phyloP scores from a whole-genome alignment of 2,888 invertebrate species.

The Rapana venosa region DNA sequence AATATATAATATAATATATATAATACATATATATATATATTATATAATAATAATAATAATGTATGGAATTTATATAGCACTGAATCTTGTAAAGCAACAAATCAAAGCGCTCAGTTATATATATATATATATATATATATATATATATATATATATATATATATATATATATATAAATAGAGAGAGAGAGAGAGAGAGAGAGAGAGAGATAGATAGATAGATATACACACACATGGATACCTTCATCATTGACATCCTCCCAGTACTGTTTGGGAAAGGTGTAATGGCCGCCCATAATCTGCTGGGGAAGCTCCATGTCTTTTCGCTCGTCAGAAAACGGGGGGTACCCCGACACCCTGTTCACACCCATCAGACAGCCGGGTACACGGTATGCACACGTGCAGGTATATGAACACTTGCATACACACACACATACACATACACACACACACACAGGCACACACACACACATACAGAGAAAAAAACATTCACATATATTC shows the following conservation, averaged over 20 bases:
- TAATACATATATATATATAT: too few species aligned
- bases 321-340: slow-evolving; percentile 83
- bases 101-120: too few species aligned
- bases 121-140: too few species aligned
- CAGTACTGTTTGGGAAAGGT: slow-evolving; percentile 84
- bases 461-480: neutral
- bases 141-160: too few species aligned
- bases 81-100: too few species aligned
- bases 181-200: too few species aligned
- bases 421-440: neutral
- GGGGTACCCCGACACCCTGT: slow-evolving; percentile 84
- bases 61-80: too few species aligned
- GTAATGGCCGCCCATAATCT: slow-evolving; percentile 86
- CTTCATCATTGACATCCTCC: slow-evolving; percentile 82
- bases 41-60: too few species aligned
- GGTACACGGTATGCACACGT: neutral
- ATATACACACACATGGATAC: slow-evolving; percentile 51
- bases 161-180: too few species aligned
- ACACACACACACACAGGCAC: neutral
- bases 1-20: too few species aligned
- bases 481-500: too few species aligned
- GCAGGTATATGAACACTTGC: neutral
- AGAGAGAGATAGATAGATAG: too few species aligned
- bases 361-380: neutral
- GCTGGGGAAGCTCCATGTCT: slow-evolving; percentile 82